Base-by-base conservation (phyloP, 2,888 invertebrate genomes). In the Lepidonotus clava region DNA sequence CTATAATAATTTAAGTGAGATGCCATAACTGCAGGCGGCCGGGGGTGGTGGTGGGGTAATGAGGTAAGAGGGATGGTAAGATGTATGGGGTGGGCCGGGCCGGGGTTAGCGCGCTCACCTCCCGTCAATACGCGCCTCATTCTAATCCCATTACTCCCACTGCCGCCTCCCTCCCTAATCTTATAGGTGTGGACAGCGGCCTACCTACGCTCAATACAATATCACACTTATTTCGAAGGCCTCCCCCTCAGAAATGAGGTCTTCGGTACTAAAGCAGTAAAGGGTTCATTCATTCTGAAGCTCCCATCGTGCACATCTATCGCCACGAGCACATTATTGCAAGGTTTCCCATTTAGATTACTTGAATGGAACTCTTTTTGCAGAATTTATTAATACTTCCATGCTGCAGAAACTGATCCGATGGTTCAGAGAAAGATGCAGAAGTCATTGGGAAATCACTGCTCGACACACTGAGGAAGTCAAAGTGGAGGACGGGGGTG, bases 131-230 rank as follows among this genome's bases (percentile, higher is more conserved):
- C 40, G 36, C 38, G 38, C n/a, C 61, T 32, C 28, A 61, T 61
- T 61, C 61, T 61, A 61, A 61, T 61, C 24, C 76, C 76, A 36
- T 76, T 76, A 40, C 76, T 38, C 40, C 76, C 76, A 34, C 24
- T 14, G 11, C 38, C 6, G 76, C 38, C 21, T 1, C 76, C 40
- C n/a, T 1, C 76, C 38, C 36, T 76, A 76, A 76, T 76, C 76
- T 21, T 21, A 34, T 36, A 76, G 76, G 76, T 76, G 76, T 76
- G 76, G 76, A 76, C 38, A 76, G 38, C 76, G 38, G 76, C 76
- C 76, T 61, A 61, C 61, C 24, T 1, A 28, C 61, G 61, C 61
- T 61, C 61, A 61, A 61, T 61, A 61, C 61, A 24, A 61, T 28
- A 61, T 61, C 61, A n/a, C 1, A 61, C 61, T 61, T 61, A 61